Conservation (phyloP, 2,797 vertebrate species). For the Crenichthys baileyi region DNA sequence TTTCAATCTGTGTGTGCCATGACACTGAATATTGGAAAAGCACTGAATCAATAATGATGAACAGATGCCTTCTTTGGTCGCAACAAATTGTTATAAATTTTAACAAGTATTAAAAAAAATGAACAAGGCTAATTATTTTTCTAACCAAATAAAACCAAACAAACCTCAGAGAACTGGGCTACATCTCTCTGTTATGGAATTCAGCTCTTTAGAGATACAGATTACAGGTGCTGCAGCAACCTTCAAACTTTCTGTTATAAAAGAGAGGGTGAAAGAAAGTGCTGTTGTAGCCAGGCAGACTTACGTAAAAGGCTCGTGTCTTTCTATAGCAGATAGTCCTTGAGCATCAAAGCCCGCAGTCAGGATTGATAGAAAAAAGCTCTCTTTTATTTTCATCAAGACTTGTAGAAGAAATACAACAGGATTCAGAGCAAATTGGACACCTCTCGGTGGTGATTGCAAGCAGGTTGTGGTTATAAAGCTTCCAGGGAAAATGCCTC, state of each 20-base stretch:
- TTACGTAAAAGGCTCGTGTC: constrained; percentile 40
- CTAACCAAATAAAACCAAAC: constrained; percentile 15
- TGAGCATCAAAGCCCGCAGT: constrained; percentile 59
- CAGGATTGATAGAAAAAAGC: constrained; percentile 53
- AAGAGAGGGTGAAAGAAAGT: constrained; percentile 34
- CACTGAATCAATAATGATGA: constrained; percentile 30
- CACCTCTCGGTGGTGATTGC: constrained; percentile 3
- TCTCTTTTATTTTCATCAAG: constrained; percentile 40
- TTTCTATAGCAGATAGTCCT: constrained; percentile 51
- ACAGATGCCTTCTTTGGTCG: constrained; percentile 12
- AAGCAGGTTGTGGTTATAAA: neutral
- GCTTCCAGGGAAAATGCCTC: neutral
- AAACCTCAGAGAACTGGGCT: constrained; percentile 28
- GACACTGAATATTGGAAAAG: constrained; percentile 18
- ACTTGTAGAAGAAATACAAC: constrained; percentile 13
- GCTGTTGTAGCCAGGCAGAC: constrained; percentile 51
- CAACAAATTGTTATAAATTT: constrained; percentile 18
- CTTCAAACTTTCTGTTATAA: constrained; percentile 43
- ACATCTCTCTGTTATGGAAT: constrained; percentile 38
- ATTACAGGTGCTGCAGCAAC: constrained; percentile 43
- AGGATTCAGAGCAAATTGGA: constrained; percentile 16
- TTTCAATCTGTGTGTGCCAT: constrained; percentile 9
- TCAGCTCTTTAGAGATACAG: constrained; percentile 23
- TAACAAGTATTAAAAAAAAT: constrained; percentile 10
- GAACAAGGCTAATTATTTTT: constrained; percentile 1